Conservation (phyloP, 2,888 invertebrate genomes). For the Myopa testacea region DNA sequence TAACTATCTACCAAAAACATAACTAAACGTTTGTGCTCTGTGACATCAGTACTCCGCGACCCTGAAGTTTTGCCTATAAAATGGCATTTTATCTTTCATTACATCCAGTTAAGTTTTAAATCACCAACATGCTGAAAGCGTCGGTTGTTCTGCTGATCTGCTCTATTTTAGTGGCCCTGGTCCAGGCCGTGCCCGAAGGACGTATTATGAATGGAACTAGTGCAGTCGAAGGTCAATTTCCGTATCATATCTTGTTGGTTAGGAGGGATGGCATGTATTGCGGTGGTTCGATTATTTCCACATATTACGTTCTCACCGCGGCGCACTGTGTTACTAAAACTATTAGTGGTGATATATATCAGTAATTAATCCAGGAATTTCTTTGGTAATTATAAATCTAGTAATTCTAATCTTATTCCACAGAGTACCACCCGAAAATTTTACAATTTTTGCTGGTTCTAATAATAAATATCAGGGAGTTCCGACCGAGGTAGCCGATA, state of each 20-base stretch:
- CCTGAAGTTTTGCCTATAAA: no score
- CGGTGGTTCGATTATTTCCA: slow-evolving; percentile 55
- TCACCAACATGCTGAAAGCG: no score
- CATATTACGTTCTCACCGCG: slow-evolving; percentile 52
- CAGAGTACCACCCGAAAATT: slow-evolving; percentile 46
- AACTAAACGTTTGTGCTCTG: no score
- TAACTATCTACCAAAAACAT: no score
- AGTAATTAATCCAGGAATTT: slow-evolving; percentile 23
- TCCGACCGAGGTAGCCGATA: slow-evolving; percentile 48
- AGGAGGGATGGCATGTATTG: background rate
- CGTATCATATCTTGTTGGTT: slow-evolving; percentile 55
- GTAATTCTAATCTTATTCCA: background rate
- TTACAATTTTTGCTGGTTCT: slow-evolving; percentile 58
- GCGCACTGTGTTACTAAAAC: slow-evolving; percentile 52
- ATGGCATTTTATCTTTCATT: no score
- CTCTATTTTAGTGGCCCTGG: background rate
- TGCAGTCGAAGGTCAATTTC: slow-evolving; percentile 62
- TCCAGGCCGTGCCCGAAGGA: slow-evolving; percentile 47
- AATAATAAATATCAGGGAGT: slow-evolving; percentile 55
- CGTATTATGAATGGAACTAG: slow-evolving; percentile 63
- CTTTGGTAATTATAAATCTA: background rate
- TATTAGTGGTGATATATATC: slow-evolving; percentile 35
- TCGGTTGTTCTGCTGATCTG: background rate
- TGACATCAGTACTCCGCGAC: no score
- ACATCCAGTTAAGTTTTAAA: no score